phyloP scores from a whole-genome alignment of 2,888 invertebrate genomes.

The Lasioglossum morio region DNA sequence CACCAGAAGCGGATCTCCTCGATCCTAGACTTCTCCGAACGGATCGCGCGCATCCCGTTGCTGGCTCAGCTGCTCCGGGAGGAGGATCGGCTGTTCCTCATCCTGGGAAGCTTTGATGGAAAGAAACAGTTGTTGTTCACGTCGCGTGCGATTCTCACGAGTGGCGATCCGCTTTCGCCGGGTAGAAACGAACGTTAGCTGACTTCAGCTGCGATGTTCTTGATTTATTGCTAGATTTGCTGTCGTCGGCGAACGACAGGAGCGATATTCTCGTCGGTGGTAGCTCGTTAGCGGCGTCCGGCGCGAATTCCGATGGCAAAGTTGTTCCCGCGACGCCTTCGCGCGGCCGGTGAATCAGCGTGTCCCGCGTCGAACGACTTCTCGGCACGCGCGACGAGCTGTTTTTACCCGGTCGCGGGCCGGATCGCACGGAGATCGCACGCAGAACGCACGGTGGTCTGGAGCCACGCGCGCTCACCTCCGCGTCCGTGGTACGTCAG shows the following conservation, averaged over 20 bases:
- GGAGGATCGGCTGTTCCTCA: background rate
- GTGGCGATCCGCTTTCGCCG: background rate
- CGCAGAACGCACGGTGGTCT: background rate
- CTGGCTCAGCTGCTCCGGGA: background rate
- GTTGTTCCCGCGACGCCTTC: constrained; percentile 15
- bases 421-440: constrained; percentile 22
- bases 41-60: background rate
- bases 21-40: constrained; percentile 8
- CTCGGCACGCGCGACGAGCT: constrained; percentile 51
- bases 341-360: constrained; percentile 28
- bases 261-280: too few species aligned
- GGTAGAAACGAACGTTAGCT: background rate
- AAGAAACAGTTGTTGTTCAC: background rate
- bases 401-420: constrained; percentile 48
- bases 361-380: constrained; percentile 1
- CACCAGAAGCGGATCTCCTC: background rate
- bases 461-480: constrained; percentile 10
- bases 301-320: background rate
- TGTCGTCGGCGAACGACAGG: background rate
- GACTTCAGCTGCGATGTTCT: too few species aligned
- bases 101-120: background rate
- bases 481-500: constrained; percentile 1
- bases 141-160: background rate
- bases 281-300: background rate
- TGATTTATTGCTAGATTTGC: background rate